Evolutionary conservation across 2,888 invertebrate species (phyloP).

Genomic region (Xestia ashworthii): DNA sequence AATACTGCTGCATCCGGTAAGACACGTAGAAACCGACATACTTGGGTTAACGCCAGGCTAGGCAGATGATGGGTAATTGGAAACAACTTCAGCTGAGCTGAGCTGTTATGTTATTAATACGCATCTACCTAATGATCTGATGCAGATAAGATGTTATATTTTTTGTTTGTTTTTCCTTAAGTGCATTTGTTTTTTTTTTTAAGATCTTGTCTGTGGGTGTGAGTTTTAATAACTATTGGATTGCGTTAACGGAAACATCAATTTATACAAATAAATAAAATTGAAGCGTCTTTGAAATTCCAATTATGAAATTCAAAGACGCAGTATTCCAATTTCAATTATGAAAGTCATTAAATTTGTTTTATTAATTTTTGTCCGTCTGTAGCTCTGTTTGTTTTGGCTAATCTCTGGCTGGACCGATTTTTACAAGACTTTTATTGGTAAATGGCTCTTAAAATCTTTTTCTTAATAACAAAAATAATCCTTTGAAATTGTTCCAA

Average conservation of each 20-base stretch:
- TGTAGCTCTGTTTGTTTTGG: too few relatives aligned
- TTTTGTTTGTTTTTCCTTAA: not conserved
- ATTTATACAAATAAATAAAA: not conserved
- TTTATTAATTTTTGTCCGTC: too few relatives aligned
- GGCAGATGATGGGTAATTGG: not conserved
- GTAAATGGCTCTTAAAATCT: too few relatives aligned
- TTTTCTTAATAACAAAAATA: too few relatives aligned
- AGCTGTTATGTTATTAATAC: not conserved
- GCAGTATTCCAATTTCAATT: too few relatives aligned
- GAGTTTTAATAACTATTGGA: not conserved
- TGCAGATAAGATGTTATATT: not conserved
- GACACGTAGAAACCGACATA: not conserved
- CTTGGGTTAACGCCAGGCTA: not conserved
- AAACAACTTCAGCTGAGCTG: not conserved
- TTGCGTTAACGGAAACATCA: not conserved
- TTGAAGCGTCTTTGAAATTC: too few relatives aligned
- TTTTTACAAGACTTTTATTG: too few relatives aligned
- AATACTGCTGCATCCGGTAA: not conserved
- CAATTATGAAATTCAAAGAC: too few relatives aligned
- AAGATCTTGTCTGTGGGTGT: not conserved
- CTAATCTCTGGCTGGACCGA: too few relatives aligned
- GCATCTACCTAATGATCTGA: not conserved
- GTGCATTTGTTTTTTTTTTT: not conserved
- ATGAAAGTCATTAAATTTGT: too few relatives aligned
- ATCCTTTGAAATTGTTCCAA: too few relatives aligned